Conservation (phyloP, 2,113 vertebrate genomes). For the Dromaius novaehollandiae region DNA sequence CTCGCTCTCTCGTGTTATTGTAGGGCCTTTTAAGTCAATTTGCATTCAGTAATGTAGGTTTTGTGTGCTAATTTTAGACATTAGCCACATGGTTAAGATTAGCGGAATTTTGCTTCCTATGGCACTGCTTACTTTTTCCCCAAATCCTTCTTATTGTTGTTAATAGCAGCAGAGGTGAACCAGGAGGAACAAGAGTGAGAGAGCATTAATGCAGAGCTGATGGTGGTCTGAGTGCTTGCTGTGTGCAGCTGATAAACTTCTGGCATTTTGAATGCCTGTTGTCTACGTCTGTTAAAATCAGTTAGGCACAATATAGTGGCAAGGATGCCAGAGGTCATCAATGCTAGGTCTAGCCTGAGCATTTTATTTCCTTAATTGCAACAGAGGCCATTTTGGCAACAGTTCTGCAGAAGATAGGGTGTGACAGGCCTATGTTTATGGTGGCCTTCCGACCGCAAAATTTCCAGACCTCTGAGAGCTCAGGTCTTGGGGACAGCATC, state of each 20-base stretch:
- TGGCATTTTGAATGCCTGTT: fast-evolving
- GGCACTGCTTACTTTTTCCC: fast-evolving
- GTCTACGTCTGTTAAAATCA: not conserved
- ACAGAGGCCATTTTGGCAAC: not conserved
- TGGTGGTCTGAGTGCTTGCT: not conserved
- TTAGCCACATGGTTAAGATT: not conserved
- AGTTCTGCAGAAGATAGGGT: not conserved
- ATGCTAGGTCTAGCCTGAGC: not conserved
- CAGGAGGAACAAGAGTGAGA: not conserved
- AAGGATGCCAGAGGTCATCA: conserved; percentile 7
- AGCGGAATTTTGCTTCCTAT: not conserved
- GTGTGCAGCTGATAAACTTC: not conserved
- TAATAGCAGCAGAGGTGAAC: not conserved
- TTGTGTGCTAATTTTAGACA: not conserved
- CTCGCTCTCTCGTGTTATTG: not conserved
- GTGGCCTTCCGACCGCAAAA: not conserved
- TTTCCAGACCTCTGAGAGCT: not conserved
- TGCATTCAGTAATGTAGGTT: fast-evolving
- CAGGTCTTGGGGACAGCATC: not conserved
- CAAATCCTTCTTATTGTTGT: not conserved
- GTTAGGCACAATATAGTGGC: not conserved
- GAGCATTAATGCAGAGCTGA: not conserved
- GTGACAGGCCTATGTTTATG: not conserved
- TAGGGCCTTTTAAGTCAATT: not conserved
- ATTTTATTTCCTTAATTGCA: not conserved